Evolutionary conservation across 1,140 invertebrate species (phyloP), one percentile per base, ranked within the genome.

Genomic region (Linepithema humile): DNA sequence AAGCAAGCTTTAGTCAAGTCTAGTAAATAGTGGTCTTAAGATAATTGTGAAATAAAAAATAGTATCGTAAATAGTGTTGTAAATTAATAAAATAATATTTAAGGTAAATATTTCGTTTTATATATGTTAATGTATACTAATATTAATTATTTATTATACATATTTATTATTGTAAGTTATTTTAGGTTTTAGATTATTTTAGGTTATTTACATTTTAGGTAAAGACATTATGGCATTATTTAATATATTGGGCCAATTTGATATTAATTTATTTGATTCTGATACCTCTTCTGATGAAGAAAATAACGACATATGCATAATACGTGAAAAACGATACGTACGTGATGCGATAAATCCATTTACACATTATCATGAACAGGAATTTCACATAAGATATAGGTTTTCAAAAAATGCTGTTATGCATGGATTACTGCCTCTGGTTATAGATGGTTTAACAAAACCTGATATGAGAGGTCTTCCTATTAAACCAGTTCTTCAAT

Each of bases 341-440:
- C 64, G 43, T 29, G 23, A 67, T 67, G 64, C 64, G 6, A 32
- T 70, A 5, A 48, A 67, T 48, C 40, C 64, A n/a, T 67, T 67
- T 48, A 67, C 64, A 29, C 15, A 12, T 48, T 53, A 50, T 53
- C 45, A n/a, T 35, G 67, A 70, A 70, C 45, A 53, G 4, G 43
- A 53, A 50, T 53, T 70, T 7, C 43, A 35, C 20, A 53, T 70
- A 35, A 50, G 64, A 29, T 67, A 65, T 5, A 70, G 67, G 35
- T 70, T 70, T 70, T 70, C 67, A 0, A 70, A 70, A 53, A 9
- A 53, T 0, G 32, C 29, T 53, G 43, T 70, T 50, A 70, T 69
- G 23, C 26, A 69, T 20, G 17, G 26, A 69, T n/a, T 70, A 67
- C 3, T 67, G 5, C 40, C 64, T 29, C 29, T 67, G 15, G 26